phyloP scores from a whole-genome alignment of 2,113 vertebrate species.

The Lathamus discolor region DNA sequence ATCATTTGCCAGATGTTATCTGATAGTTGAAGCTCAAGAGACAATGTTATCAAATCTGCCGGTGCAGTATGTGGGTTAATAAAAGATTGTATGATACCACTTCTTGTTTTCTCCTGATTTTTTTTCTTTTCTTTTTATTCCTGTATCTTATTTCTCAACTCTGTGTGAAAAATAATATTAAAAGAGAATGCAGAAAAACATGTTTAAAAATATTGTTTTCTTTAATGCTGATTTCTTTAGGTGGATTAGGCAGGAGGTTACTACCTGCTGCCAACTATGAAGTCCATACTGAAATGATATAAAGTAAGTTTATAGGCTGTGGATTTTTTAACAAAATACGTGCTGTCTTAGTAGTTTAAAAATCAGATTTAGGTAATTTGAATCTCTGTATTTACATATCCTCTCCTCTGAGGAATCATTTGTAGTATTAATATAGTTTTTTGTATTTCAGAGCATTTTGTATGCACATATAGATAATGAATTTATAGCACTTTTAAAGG shows the following conservation, averaged over 20 bases:
- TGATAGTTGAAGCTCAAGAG: conserved; percentile 49
- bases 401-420: background rate
- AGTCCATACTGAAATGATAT: background rate
- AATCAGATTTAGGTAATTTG: background rate
- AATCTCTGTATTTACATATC: background rate
- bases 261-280: background rate
- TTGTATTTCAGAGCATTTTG: background rate
- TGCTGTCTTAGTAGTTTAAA: background rate
- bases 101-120: background rate
- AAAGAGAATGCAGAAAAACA: background rate
- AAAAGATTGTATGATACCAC: conserved; percentile 27
- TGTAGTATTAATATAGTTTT: background rate
- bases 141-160: background rate
- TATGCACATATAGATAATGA: background rate
- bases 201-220: background rate
- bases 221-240: background rate
- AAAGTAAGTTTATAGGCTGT: background rate
- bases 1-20: conserved; percentile 69
- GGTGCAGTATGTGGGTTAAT: conserved; percentile 32
- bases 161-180: background rate
- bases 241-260: background rate
- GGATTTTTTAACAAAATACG: rapidly evolving
- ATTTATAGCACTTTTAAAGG: background rate
- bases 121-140: background rate
- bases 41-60: conserved; percentile 48